Evolutionary conservation across 2,888 invertebrate genomes (phyloP).

Genomic region (Noctua janthe): DNA sequence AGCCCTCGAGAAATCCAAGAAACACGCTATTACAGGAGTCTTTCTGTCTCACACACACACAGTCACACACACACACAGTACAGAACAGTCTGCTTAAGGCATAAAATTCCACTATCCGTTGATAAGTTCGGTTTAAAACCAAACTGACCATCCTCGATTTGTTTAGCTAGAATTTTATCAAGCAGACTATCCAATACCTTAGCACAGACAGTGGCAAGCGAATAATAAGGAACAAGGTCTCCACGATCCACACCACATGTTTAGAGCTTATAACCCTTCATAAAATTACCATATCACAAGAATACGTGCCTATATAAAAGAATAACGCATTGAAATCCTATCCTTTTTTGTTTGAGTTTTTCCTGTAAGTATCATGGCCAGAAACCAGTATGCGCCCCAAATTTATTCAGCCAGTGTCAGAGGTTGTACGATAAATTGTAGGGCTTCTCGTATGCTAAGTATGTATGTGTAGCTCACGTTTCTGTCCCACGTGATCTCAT

Average conservation of each 20-base stretch:
- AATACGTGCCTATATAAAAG: constrained; percentile 20
- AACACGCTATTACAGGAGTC: no score
- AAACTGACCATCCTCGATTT: no score
- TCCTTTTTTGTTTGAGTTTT: constrained; percentile 24
- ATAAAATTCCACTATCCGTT: no score
- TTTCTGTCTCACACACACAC: no score
- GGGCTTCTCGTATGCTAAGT: constrained; percentile 3
- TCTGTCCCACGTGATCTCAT: constrained; percentile 16
- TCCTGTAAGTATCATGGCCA: constrained; percentile 22
- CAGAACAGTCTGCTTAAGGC: no score
- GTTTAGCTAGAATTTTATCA: no score
- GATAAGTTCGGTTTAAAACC: no score
- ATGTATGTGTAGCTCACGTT: constrained; percentile 21
- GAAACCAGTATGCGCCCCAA: constrained; percentile 34
- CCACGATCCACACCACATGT: constrained; percentile 23
- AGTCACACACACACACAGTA: no score
- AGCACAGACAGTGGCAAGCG: no score
- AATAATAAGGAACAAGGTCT: constrained; percentile 21
- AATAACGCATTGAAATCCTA: constrained; percentile 20
- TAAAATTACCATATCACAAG: constrained; percentile 43
- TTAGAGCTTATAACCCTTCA: constrained; percentile 25
- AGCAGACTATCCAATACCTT: no score
- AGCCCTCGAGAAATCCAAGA: no score
- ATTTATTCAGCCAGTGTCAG: constrained; percentile 49
- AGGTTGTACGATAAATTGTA: constrained; percentile 41